Base-by-base conservation (phyloP, 2,113 vertebrate species). In the Eulemur rufifrons region DNA sequence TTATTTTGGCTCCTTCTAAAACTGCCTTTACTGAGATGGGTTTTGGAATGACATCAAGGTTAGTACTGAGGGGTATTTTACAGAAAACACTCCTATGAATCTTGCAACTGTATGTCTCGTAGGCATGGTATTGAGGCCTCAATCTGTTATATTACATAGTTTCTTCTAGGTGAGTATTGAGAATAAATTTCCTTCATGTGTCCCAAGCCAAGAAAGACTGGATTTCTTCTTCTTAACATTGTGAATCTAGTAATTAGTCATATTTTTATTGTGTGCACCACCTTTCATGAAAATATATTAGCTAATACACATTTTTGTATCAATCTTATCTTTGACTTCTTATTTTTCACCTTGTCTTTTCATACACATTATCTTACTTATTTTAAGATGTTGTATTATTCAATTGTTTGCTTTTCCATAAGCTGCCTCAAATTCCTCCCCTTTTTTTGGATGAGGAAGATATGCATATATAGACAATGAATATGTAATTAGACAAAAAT, bases 331-430 rank as follows among this genome's bases (percentile, higher is more conserved):
- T 80, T 94, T 50, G n/a, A 66, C 12, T 91, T 84, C 9, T 91
- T 88, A 37, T 66, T 91, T 94, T 56, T 83, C 95, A 9, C 8
- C 8, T 39, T 88, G 8, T 21, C 69, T 93, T 94, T 95, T 74
- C 34, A 89, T 0, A 83, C 10, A 17, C 29, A 81, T 80, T 69
- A 64, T 76, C 37, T 86, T 56, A 86, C 32, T 94, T 89, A 95
- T 66, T 84, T 96, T 23, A 15, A 86, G 8, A 15, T 88, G 93
- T 91, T 64, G 12, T 54, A 12, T 69, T 69, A 77, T 73, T 45
- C 34, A 73, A 7, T 92, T 93, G 32, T 81, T 91, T 73, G 63
- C 25, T 50, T 86, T 73, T 92, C 27, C 50, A 29, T 88, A 54
- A 88, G n/a, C 15, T 86, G 42, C 15, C 27, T 92, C 66, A 82